A percentile compares a stretch with the other conserved stretches of the same genome.
phyloP scores from a whole-genome alignment of 2,113 vertebrate species.

The Ondatra zibethicus region DNA sequence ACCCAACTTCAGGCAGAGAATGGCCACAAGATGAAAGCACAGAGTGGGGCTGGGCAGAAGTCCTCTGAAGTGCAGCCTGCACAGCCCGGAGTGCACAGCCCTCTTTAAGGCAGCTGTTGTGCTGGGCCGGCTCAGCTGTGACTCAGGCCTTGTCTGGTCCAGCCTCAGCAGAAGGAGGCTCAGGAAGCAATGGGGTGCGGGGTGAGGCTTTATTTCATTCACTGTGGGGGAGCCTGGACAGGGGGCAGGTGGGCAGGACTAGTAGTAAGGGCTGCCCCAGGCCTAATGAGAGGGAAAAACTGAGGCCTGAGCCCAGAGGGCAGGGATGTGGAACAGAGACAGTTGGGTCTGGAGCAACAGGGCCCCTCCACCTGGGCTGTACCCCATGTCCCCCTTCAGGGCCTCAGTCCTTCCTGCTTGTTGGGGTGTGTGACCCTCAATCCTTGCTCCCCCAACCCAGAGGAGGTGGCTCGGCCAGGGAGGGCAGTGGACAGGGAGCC shows the following conservation, averaged over 20 bases:
- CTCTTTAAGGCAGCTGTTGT: background rate
- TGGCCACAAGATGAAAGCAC: background rate
- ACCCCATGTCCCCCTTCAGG: background rate
- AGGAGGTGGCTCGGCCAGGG: constrained; percentile 5
- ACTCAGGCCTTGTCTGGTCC: background rate
- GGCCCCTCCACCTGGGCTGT: constrained; percentile 44
- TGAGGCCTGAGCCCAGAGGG: background rate
- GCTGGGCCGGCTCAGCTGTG: too few species aligned
- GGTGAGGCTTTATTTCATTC: constrained; percentile 79
- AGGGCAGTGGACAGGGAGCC: constrained; percentile 37
- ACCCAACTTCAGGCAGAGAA: background rate
- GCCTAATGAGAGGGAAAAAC: constrained; percentile 23
- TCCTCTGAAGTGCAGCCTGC: background rate
- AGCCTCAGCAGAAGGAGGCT: background rate
- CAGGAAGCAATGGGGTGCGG: background rate
- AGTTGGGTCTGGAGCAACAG: constrained; percentile 40
- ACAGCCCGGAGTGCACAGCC: too few species aligned
- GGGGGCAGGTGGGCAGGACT: constrained; percentile 39
- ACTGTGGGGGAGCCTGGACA: constrained; percentile 1
- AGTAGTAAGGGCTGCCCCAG: constrained; percentile 43
- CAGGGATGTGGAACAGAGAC: background rate
- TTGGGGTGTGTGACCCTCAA: background rate
- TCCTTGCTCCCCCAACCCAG: constrained; percentile 49
- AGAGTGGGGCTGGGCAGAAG: background rate
- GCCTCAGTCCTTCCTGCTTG: constrained; percentile 49